These are phyloP conservation scores for Pinctada fucata DNA, from an alignment of 2,888 invertebrate genomes.

Conservation along the genomic window DNA sequence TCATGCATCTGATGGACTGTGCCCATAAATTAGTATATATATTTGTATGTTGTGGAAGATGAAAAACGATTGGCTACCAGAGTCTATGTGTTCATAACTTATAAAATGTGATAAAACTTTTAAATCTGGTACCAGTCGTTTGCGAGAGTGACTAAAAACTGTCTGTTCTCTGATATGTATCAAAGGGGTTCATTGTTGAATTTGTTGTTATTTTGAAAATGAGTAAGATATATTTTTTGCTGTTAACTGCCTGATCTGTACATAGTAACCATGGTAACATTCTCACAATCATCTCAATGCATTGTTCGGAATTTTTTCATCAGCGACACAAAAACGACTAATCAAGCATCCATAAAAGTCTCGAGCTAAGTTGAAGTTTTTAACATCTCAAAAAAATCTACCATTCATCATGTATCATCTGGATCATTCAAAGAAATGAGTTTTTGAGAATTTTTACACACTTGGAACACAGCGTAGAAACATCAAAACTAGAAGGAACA, in stretches of 20 bases:
- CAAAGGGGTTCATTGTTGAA: conserved; percentile 27
- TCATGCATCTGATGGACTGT: conserved; percentile 15
- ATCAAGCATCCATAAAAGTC: too few relatives aligned
- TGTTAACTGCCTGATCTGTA: conserved; percentile 21
- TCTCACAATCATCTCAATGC: background rate
- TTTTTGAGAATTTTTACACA: too few relatives aligned
- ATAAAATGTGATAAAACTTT: conserved; percentile 34
- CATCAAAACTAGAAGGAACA: too few relatives aligned
- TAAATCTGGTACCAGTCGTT: conserved; percentile 16
- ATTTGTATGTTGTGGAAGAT: background rate
- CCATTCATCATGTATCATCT: too few relatives aligned
- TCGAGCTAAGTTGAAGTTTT: too few relatives aligned
- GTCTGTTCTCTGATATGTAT: conserved; percentile 26
- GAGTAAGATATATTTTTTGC: conserved; percentile 15
- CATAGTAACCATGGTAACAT: background rate
- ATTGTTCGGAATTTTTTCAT: background rate
- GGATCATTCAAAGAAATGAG: too few relatives aligned
- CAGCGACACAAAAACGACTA: too few relatives aligned
- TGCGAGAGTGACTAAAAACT: background rate
- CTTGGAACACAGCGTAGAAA: too few relatives aligned
- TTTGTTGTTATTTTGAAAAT: conserved; percentile 27
- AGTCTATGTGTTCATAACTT: conserved; percentile 25
- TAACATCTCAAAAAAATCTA: too few relatives aligned
- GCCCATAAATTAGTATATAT: background rate
- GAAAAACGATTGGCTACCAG: conserved; percentile 8